phyloP scores from a whole-genome alignment of 2,797 vertebrate genomes.

The Poecile montanus region DNA sequence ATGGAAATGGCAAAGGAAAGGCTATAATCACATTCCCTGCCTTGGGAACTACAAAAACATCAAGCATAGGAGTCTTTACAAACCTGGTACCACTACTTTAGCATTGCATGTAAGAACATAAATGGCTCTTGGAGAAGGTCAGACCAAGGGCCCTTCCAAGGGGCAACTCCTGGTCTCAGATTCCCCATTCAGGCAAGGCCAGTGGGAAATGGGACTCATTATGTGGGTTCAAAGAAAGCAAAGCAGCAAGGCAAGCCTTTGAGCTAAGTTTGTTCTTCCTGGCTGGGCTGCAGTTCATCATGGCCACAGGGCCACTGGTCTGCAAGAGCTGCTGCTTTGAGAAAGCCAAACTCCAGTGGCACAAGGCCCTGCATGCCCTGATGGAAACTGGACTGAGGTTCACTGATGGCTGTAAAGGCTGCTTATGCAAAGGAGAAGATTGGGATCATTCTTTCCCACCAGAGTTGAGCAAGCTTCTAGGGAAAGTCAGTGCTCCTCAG shows the following conservation, averaged over 20 bases:
- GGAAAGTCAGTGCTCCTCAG: not conserved
- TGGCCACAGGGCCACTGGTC: not conserved
- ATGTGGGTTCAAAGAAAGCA: not conserved
- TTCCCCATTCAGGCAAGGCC: not conserved
- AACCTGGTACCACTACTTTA: not conserved
- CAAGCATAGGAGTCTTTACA: not conserved
- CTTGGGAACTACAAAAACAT: not conserved
- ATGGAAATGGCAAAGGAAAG: not conserved
- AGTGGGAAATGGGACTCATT: not conserved
- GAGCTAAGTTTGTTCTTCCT: not conserved
- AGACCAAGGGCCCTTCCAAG: not conserved
- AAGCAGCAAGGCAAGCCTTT: not conserved
- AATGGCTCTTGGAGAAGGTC: not conserved
- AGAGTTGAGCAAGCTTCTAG: not conserved
- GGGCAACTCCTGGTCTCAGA: not conserved
- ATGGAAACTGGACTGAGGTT: not conserved
- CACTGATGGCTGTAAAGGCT: not conserved
- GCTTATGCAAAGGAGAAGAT: not conserved
- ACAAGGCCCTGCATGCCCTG: not conserved
- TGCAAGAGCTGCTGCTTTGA: not conserved
- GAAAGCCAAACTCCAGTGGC: not conserved
- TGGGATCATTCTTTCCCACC: not conserved
- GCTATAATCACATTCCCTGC: not conserved
- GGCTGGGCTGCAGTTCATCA: not conserved
- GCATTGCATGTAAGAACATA: not conserved